Percentiles rank a stretch among this genome's conserved stretches.
Evolutionary conservation across 2,113 vertebrate genomes (phyloP).

Genomic region (Pampusana beccarii): DNA sequence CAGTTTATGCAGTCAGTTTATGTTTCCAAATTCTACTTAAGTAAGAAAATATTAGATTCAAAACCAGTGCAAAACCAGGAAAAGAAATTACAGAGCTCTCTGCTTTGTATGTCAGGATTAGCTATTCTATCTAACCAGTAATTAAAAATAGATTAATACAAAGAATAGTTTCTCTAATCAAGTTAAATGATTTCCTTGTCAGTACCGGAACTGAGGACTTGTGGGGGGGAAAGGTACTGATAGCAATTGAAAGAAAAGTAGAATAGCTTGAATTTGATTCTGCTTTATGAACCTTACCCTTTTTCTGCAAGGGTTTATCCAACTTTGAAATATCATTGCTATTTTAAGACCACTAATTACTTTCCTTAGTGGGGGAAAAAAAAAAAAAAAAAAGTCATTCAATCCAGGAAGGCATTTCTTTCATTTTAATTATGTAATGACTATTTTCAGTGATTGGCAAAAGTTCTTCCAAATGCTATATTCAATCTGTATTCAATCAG

Average conservation of each 20-base stretch:
- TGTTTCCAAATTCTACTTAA: background rate
- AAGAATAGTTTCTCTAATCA: background rate
- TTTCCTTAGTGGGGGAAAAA: background rate
- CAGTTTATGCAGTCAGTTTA: background rate
- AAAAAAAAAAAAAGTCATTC: background rate
- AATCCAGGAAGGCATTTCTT: slow-evolving; percentile 5
- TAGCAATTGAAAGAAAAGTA: background rate
- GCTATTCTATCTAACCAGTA: background rate
- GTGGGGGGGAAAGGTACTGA: background rate
- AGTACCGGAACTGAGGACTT: accelerated
- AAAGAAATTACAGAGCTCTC: background rate
- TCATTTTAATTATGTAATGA: slow-evolving; percentile 49
- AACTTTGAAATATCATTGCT: slow-evolving; percentile 6
- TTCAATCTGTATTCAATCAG: slow-evolving; percentile 40
- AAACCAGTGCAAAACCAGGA: background rate
- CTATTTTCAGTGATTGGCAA: slow-evolving; percentile 54
- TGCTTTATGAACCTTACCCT: background rate
- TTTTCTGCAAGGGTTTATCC: background rate
- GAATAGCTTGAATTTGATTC: background rate
- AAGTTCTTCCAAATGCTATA: slow-evolving; percentile 34
- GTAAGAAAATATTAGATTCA: background rate
- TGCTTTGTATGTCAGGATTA: background rate
- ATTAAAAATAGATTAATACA: background rate
- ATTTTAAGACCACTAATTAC: slow-evolving; percentile 33
- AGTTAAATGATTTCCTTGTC: background rate